Base-by-base conservation (phyloP, 2,797 vertebrate genomes). In the Thalassophryne amazonica region DNA sequence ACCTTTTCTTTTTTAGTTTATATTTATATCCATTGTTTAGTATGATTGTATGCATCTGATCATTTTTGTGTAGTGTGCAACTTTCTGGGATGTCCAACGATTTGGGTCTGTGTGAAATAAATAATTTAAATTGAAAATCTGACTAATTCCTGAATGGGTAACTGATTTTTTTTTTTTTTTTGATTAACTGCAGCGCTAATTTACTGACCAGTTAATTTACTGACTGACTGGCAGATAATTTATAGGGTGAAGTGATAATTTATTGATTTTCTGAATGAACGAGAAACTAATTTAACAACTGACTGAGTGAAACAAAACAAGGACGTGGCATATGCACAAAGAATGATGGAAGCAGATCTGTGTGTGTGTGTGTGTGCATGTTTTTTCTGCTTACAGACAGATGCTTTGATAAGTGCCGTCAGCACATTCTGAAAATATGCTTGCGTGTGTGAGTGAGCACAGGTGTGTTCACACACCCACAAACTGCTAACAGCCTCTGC, bases 201-300 rank as follows among this genome's bases (percentile, higher is more conserved):
- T 50, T 36, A 61, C 57, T 28, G 57, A 46, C 47, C 35, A 46
- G 41, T 57, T 60, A 56, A 80, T 76, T 80, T 78, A 72, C 28
- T 18, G 57, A 63, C 53, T 56, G 66, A 43, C 49, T 70, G 58
- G 36, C 38, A 19, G 49, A 68, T 54, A 49, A 78, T 81, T 81
- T 69, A 63, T 62, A 50, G 61, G 42, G n/a, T 42, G 54, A 64
- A 32, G 33, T 45, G 69, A 72, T 70, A 63, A 60, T 66, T 69
- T 70, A 64, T 72, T 73, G 66, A 77, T 37, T 64, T 66, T 76
- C 56, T 63, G 65, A 77, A 69, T 53, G 43, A 64, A 22, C 55
- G 47, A 71, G 34, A 25, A 45, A 60, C 49, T 75, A 36, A 72
- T 78, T 78, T 61, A 69, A 73, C 38, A 70, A 33, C 34, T 47